phyloP scores from a whole-genome alignment of 2,797 vertebrate genomes.

The Myripristis jacobus region DNA sequence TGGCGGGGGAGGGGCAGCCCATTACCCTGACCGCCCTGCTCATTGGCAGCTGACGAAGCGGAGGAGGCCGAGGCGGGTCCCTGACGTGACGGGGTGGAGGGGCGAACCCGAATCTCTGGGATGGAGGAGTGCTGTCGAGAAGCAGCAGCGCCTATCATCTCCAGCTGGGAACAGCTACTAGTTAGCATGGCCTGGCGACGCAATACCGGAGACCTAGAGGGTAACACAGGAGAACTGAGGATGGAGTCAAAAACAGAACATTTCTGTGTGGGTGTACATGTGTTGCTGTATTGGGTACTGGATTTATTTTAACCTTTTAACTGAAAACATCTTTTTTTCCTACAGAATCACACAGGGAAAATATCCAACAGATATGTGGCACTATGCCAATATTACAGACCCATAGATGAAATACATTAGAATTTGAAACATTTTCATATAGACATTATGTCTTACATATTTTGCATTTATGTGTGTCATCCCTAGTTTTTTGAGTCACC shows the following conservation, averaged over 20 bases:
- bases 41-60: conserved; percentile 45
- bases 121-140: conserved; percentile 68
- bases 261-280: conserved; percentile 12
- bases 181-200: conserved; percentile 83
- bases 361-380: too few species aligned
- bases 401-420: too few species aligned
- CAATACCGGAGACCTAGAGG: conserved; percentile 81
- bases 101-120: conserved; percentile 69
- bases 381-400: too few species aligned
- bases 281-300: not conserved
- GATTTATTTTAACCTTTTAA: too few species aligned
- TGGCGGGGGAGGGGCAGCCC: conserved; percentile 50
- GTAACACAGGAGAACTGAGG: not conserved
- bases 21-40: conserved; percentile 71
- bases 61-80: conserved; percentile 53
- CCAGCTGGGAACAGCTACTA: conserved; percentile 93
- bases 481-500: too few species aligned
- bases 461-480: too few species aligned
- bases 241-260: not conserved
- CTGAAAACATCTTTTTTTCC: too few species aligned
- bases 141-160: conserved; percentile 79
- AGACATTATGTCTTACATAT: too few species aligned
- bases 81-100: conserved; percentile 64
- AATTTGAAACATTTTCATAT: too few species aligned
- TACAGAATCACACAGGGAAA: too few species aligned